Evolutionary conservation across 1,140 invertebrate species (phyloP), one percentile per base, ranked within the genome.

Genomic region (Cotesia glomerata): DNA sequence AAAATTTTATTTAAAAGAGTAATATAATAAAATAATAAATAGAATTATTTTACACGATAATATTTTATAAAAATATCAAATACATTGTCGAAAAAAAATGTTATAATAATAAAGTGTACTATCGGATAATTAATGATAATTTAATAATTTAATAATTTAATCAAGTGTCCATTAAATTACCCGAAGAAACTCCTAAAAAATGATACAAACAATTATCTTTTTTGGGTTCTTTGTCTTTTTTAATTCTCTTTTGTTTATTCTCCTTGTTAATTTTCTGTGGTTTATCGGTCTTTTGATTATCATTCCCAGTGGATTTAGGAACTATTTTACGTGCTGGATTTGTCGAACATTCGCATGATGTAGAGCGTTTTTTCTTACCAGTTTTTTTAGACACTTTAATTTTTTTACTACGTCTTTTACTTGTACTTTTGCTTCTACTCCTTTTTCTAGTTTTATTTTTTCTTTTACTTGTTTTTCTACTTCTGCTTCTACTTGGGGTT

Each of bases 381-480:
- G 13, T 14, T 39, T 39, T 35, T 64, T 64, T 13, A 3, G 32
- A 36, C 2, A n/a, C 18, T 34, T 49, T 39, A 36, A 34, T 18
- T 59, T 54, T 35, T 65, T 65, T 16, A 39, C 35, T 9, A 51
- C 32, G 9, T 34, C 13, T 65, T 4, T 51, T 14, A 45, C 34
- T 35, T 58, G 11, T 58, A 35, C 18, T 66, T 59, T 34, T 54
- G 26, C 58, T 70, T n/a, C 68, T 9, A 67, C 71, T 65, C 52
- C 56, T 73, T 14, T 14, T 49, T 14, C 35, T 18, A 36, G 61
- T 16, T 18, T 64, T 71, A 11, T 62, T 58, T 11, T 39, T 58
- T n/a, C 8, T 68, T n/a, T 58, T n/a, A 8, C 73, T 32, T n/a
- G 26, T 66, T 3, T 64, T 67, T 32, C 26, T 45, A 18, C 49